Base-by-base conservation (phyloP, 2,113 vertebrate species). In the Cochlearius cochlearius region DNA sequence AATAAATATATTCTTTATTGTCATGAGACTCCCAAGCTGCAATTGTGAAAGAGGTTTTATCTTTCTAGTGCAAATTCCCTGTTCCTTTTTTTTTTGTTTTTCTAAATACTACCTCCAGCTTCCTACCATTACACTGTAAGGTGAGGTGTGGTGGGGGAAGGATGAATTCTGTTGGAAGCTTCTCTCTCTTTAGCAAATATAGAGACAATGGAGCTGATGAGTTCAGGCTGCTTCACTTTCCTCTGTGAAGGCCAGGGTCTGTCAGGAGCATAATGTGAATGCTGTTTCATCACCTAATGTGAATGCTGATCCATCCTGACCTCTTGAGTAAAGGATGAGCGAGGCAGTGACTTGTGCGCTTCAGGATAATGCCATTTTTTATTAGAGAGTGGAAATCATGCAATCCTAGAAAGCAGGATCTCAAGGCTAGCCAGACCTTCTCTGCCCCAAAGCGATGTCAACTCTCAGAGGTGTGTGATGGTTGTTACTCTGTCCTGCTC, bases 1-100 rank as follows among this genome's bases (percentile, higher is more conserved):
- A 83, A 85, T n/a, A 91, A 95, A 82, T 27, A 29, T 23, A 56
- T 90, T 78, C 58, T 88, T 86, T 69, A 60, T 20, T 78, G 34
- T 75, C 32, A 15, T 25, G 77, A 94, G 62, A 62, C 55, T 89
- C 80, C n/a, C 16, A 39, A 68, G 49, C 56, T 89, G 66, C 36
- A 64, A 17, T 9, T 50, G 30, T 64, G 30, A 86, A 79, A 88
- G 60, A 62, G 39, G 34, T 64, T 94, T 73, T 84, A 53, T 66
- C 69, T 91, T 88, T 80, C 60, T 59, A 38, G 26, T 43, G 34
- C 7, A 69, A 88, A 88, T 73, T 94, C 49, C 25, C 5, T 12
- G 5, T 36, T 88, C 4, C 34, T 73, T 56, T 80, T 18, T 17
- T 34, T 47, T 38, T 34, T 87, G 3, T 30, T 87, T 90, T 78